phyloP scores from a whole-genome alignment of 2,888 invertebrate genomes.

The Nebria brevicollis region DNA sequence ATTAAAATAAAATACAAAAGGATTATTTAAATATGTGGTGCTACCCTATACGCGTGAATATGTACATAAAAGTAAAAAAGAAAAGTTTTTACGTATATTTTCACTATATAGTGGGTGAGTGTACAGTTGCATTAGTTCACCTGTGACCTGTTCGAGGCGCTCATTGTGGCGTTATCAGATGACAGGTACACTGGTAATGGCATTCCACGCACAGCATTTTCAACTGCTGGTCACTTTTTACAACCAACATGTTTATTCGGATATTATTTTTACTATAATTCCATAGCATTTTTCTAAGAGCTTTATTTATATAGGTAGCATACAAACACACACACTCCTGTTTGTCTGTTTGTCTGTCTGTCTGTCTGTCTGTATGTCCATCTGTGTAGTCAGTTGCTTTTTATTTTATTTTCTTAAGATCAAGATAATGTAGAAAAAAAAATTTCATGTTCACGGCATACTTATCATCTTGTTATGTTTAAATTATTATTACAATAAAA shows the following conservation, averaged over 20 bases:
- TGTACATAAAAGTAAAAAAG: too few relatives aligned
- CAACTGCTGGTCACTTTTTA: slow-evolving; percentile 34
- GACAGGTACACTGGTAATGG: slow-evolving; percentile 61
- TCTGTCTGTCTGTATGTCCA: neutral
- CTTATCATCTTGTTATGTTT: slow-evolving; percentile 45
- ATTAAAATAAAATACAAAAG: too few relatives aligned
- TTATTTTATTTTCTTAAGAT: neutral
- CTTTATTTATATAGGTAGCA: slow-evolving; percentile 23
- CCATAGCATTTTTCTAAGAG: slow-evolving; percentile 2
- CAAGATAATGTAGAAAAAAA: neutral
- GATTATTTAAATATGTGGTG: too few relatives aligned
- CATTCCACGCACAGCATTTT: slow-evolving; percentile 54
- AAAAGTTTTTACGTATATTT: too few relatives aligned
- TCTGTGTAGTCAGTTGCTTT: neutral
- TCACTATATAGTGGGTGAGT: neutral
- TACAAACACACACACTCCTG: too few relatives aligned
- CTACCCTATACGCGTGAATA: too few relatives aligned
- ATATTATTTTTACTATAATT: slow-evolving; percentile 45
- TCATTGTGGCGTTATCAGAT: slow-evolving; percentile 58
- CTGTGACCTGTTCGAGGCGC: slow-evolving; percentile 57
- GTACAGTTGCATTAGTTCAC: slow-evolving; percentile 49
- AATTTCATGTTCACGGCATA: slow-evolving; percentile 26
- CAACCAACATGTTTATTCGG: slow-evolving; percentile 45
- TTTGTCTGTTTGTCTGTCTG: neutral
- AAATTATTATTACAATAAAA: slow-evolving; percentile 35